Percentiles rank a stretch among this genome's conserved stretches.
Evolutionary conservation across 1,140 invertebrate genomes (phyloP).

Genomic region (Brachionus calyciflorus): DNA sequence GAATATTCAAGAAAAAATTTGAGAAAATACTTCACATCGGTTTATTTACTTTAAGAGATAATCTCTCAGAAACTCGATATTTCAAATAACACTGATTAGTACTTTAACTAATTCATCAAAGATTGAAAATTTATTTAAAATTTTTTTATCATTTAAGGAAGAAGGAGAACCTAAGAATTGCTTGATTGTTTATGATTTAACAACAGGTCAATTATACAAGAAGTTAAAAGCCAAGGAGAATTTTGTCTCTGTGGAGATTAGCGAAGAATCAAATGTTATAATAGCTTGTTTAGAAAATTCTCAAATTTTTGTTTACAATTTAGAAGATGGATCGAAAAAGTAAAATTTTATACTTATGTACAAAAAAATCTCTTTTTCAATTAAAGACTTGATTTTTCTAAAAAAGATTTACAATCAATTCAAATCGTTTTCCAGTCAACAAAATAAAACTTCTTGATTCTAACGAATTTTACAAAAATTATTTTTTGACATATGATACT

Average conservation of each 20-base stretch:
- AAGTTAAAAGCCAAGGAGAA: conserved; percentile 80
- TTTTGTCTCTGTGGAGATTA: conserved; percentile 75
- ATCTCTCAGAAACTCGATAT: too few relatives aligned
- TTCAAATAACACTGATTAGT: too few relatives aligned
- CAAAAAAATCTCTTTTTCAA: background rate
- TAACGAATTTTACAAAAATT: conserved; percentile 43
- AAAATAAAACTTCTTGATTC: background rate
- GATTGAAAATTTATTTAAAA: background rate
- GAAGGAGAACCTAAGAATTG: conserved; percentile 79
- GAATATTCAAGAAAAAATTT: too few relatives aligned
- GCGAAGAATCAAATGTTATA: conserved; percentile 74
- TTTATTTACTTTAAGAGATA: too few relatives aligned
- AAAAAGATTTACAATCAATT: conserved; percentile 23
- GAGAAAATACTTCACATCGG: too few relatives aligned
- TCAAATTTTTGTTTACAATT: conserved; percentile 77
- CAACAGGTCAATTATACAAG: conserved; percentile 83
- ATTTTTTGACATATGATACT: conserved; percentile 69
- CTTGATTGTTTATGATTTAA: conserved; percentile 84
- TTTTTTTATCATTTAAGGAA: conserved; percentile 15
- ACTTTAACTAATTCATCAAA: background rate
- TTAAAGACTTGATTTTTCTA: background rate
- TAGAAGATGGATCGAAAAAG: conserved; percentile 70
- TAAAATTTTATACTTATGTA: conserved; percentile 48
- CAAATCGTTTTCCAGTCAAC: conserved; percentile 37
- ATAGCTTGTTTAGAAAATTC: conserved; percentile 76